Evolutionary conservation across 1,140 invertebrate species (phyloP), one percentile per base, ranked within the genome.

Genomic region (Thrips palmi): DNA sequence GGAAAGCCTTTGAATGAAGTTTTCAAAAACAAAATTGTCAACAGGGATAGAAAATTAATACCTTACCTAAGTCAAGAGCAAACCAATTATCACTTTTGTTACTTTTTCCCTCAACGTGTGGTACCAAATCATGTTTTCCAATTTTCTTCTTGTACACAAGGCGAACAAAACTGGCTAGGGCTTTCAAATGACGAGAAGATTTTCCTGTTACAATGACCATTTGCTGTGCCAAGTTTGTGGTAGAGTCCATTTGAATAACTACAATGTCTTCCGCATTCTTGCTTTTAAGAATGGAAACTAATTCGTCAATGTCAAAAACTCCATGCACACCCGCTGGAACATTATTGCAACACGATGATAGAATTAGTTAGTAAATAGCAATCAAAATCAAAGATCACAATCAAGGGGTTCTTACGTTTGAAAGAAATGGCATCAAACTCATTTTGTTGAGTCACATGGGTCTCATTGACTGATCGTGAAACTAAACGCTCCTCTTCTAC

Each of bases 241-340:
- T 67, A 40, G 65, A 49, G 2, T 87, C 80, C 8, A 93, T 67
- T 40, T 62, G 52, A 34, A 76, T 77, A 1, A 86, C 83, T 64
- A 82, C 85, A 40, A 93, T 71, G 51, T 93, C 70, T 48, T 62
- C 59, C 0, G 74, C 75, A 50, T 81, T 86, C 51, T 92, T 81
- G 47, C 66, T 64, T 45, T 66, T 62, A 12, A 96, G 55, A 27
- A 87, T 51, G 11, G 74, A 64, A 0, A 92, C 69, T 19, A 94
- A 54, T 42, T 93, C 82, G 55, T 87, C 77, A 23, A 93, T 67
- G 49, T 91, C 85, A 57, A 74, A 88, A 1, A 89, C 84, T 15
- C 84, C 84, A 44, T 52, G 67, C 39, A 65, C 49, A 1, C 85
- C 86, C 51, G 75, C 84, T 89, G 46, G 17, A 62, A 47, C 35